Percentiles rank a stretch among this genome's conserved stretches.
Conservation (phyloP, 2,888 invertebrate genomes). For the Stenoptilia bipunctidactyla region DNA sequence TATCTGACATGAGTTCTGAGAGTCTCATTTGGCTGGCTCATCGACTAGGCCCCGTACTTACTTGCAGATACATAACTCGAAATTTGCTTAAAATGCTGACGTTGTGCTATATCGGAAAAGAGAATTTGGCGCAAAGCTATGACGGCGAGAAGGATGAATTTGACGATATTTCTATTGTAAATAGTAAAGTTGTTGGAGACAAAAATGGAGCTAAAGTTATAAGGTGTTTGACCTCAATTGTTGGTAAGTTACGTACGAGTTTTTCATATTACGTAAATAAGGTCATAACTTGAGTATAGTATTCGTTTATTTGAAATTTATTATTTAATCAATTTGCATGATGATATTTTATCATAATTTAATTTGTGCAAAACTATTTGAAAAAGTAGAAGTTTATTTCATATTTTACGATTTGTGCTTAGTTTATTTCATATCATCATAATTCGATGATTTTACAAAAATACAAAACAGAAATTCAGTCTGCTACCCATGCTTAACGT, state of each 20-base stretch:
- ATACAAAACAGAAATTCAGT: no score
- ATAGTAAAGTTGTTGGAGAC: constrained; percentile 81
- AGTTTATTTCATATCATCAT: no score
- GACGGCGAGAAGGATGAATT: constrained; percentile 51
- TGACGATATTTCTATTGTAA: constrained; percentile 74
- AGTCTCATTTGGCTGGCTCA: constrained; percentile 93
- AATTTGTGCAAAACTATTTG: no score
- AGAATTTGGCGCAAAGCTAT: constrained; percentile 74
- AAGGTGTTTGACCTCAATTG: constrained; percentile 89
- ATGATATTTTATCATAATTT: no score
- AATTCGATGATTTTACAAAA: no score
- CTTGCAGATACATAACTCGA: constrained; percentile 89
- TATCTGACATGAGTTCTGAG: constrained; percentile 89
- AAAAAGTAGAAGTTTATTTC: no score
- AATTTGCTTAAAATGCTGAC: constrained; percentile 95
- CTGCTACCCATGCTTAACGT: background rate
- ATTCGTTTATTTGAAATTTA: no score
- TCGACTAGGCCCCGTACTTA: constrained; percentile 93
- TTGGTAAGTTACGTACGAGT: constrained; percentile 73
- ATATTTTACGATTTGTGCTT: no score
- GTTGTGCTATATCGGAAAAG: constrained; percentile 90
- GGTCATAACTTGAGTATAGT: no score
- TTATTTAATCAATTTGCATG: no score
- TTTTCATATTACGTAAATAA: no score
- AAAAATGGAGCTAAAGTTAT: constrained; percentile 87